Evolutionary conservation across 2,797 vertebrate species (phyloP).

Genomic region (Scyliorhinus canicula): DNA sequence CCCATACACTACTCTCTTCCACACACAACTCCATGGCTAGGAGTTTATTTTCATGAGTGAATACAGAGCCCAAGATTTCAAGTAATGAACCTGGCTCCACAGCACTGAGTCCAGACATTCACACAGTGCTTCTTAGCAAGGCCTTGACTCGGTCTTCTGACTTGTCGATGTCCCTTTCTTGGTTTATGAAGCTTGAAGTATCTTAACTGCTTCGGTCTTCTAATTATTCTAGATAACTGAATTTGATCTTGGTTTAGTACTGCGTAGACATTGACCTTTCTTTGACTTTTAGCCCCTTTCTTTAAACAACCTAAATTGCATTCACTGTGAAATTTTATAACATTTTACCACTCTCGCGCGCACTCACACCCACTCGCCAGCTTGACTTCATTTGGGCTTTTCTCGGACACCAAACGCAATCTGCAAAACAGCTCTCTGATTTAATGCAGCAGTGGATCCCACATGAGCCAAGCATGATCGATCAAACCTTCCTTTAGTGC

Average conservation of each 20-base stretch:
- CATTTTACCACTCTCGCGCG: constrained; percentile 97
- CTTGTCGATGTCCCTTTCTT: constrained; percentile 60
- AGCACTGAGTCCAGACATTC: constrained; percentile 83
- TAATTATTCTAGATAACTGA: constrained; percentile 67
- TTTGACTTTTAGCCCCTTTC: constrained; percentile 80
- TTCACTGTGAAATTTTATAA: constrained; percentile 91
- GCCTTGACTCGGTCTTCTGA: constrained; percentile 67
- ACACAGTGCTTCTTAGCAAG: constrained; percentile 83
- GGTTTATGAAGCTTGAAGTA: constrained; percentile 78
- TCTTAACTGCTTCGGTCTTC: constrained; percentile 71
- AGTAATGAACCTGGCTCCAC: constrained; percentile 80
- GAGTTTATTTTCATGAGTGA: constrained; percentile 67
- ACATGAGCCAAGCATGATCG: constrained; percentile 98
- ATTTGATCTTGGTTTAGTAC: constrained; percentile 56
- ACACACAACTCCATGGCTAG: constrained; percentile 70
- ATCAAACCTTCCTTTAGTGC: constrained; percentile 98
- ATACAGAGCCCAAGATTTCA: constrained; percentile 60
- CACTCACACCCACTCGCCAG: constrained; percentile 99
- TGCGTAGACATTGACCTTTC: constrained; percentile 74
- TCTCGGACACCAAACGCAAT: constrained; percentile 96
- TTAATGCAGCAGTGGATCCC: constrained; percentile 99
- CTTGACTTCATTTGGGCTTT: constrained; percentile 97
- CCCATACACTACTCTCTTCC: constrained; percentile 67
- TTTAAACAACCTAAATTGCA: constrained; percentile 88
- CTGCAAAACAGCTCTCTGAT: constrained; percentile 95